Conservation (phyloP, 1,140 invertebrate species). For the Caenorhabditis inopinata region DNA sequence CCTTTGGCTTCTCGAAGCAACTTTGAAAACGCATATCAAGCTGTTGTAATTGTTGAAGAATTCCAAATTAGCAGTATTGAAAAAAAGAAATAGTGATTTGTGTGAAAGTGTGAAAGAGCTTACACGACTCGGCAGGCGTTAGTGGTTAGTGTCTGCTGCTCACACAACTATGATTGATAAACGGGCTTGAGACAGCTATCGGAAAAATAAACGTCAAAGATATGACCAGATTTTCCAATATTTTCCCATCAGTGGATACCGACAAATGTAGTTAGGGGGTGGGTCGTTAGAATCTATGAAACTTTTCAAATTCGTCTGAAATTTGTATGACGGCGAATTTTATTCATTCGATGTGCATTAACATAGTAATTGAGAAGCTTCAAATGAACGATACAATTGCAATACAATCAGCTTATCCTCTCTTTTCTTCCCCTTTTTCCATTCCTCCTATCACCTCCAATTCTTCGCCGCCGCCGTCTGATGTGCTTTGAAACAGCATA, state of each 20-base stretch:
- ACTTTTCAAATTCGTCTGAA: too few relatives aligned
- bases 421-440: neutral
- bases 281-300: too few relatives aligned
- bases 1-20: neutral
- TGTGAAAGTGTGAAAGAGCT: neutral
- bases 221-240: too few relatives aligned
- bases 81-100: neutral
- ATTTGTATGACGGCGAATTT: too few relatives aligned
- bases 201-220: too few relatives aligned
- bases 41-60: neutral
- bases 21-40: neutral
- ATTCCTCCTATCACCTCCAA: neutral
- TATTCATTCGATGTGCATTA: neutral
- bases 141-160: too few relatives aligned
- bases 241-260: too few relatives aligned
- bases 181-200: too few relatives aligned
- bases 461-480: neutral
- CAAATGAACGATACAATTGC: neutral
- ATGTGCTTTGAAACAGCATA: constrained; percentile 9
- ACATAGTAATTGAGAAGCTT: constrained; percentile 14
- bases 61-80: neutral
- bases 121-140: too few relatives aligned
- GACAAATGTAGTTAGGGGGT: too few relatives aligned
- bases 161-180: too few relatives aligned
- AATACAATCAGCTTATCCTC: neutral